Evolutionary conservation across 2,888 invertebrate species (phyloP), one percentile per base, ranked within the genome.

Genomic region (Agrochola litura): DNA sequence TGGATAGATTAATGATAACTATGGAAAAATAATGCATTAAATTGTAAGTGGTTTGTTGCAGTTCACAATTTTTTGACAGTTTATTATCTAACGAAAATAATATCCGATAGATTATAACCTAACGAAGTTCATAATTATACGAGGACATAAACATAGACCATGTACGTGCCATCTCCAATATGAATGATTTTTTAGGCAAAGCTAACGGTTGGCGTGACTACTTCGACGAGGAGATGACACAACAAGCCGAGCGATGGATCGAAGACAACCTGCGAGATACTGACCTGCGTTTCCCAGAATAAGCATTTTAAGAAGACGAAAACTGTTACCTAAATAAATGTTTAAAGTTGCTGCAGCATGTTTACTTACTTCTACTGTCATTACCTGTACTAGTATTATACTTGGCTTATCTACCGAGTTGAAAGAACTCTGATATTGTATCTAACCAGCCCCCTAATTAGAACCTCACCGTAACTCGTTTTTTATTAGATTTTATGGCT

Each of bases 211-310:
- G 85, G 84, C 80, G 71, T 6, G 82, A 77, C 6, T 79, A 85
- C 61, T 85, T 98, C 89, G 97, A 97, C 43, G 95, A 97, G 19
- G 97, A 98, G 86, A 95, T 98, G 86, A 96, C 96, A 70, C 91
- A 93, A 65, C 94, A 97, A 83, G 98, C 98, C 43, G 97, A 98
- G 81, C 90, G 95, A 54, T 98, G 98, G 98, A 97, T 98, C 54
- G 92, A 93, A 9, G 94, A 97, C 61, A 97, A 98, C 93, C 92
- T 97, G 60, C 91, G 94, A 67, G 94, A 94, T 41, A 97, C 84
- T 2, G 86, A 86, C 56, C 61, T 98, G 30, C 90, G 90, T 61
- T 97, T 97, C 90, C 97, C 97, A 5, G 63, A 75, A 41, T 63
- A 54, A 54, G 14, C 1, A 30, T 30, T 61, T 61, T 8, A n/a